These are phyloP conservation scores for Rutilus rutilus DNA, from an alignment of 2,113 vertebrate species.

Conservation along the genomic window DNA sequence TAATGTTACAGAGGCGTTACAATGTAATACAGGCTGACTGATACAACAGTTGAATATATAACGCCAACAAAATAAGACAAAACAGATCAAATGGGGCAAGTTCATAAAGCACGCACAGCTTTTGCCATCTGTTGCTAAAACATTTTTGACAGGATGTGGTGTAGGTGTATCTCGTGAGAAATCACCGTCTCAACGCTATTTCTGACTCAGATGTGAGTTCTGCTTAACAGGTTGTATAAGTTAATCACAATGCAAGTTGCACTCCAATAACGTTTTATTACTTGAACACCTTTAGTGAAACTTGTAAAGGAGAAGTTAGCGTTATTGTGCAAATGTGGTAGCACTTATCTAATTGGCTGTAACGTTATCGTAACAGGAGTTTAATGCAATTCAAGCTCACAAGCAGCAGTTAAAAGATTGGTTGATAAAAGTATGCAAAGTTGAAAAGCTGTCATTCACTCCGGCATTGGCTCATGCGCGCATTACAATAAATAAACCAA, in stretches of 20 bases:
- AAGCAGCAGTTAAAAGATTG: conserved; percentile 33
- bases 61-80: background rate
- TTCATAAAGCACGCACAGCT: background rate
- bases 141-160: conserved; percentile 46
- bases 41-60: background rate
- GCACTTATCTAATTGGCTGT: conserved; percentile 32
- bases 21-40: too few relatives aligned
- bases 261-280: background rate
- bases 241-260: conserved; percentile 3
- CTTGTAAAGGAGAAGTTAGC: background rate
- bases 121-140: conserved; percentile 54
- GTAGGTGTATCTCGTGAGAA: conserved; percentile 52
- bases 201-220: conserved; percentile 4
- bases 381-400: conserved; percentile 13
- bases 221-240: conserved; percentile 7
- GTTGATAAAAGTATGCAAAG: conserved; percentile 14
- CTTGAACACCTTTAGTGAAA: background rate
- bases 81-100: background rate
- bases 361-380: conserved; percentile 13
- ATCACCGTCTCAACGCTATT: background rate
- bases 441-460: conserved; percentile 49
- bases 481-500: conserved; percentile 49
- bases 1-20: background rate
- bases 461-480: conserved; percentile 14
- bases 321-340: conserved; percentile 1